Conservation (phyloP, 2,888 invertebrate species). For the Taenaris catops region DNA sequence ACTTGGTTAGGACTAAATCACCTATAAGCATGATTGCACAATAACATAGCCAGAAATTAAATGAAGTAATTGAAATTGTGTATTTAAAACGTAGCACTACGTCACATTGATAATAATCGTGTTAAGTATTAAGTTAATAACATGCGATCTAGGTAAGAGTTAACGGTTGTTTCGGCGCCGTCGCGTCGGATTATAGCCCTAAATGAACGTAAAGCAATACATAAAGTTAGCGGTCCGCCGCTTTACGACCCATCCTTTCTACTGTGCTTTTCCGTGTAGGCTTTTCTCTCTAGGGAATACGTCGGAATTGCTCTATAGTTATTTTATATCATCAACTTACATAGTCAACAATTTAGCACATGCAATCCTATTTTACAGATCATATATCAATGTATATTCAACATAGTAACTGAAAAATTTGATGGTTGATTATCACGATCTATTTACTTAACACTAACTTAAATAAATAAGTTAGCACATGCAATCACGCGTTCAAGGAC, state of each 20-base stretch:
- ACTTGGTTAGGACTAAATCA: too few relatives aligned
- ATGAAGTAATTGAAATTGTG: too few relatives aligned
- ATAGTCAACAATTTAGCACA: conserved; percentile 8
- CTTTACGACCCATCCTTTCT: conserved; percentile 46
- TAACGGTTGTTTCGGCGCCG: conserved; percentile 21
- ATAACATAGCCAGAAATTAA: too few relatives aligned
- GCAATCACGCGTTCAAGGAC: too few relatives aligned
- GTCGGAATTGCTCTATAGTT: conserved; percentile 12
- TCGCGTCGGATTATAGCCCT: conserved; percentile 29
- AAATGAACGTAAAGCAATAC: conserved; percentile 50
- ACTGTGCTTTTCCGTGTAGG: conserved; percentile 21
- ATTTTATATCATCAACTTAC: not conserved
- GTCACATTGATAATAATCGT: too few relatives aligned
- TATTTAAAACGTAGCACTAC: too few relatives aligned
- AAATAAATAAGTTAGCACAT: too few relatives aligned
- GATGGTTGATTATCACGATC: not conserved
- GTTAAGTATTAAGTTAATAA: conserved; percentile 11
- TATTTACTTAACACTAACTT: too few relatives aligned
- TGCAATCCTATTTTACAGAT: conserved; percentile 12
- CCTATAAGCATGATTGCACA: too few relatives aligned
- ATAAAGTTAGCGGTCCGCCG: conserved; percentile 39
- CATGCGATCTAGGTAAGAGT: conserved; percentile 15
- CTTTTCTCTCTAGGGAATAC: conserved; percentile 29
- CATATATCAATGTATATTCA: too few relatives aligned
- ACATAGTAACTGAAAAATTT: too few relatives aligned